phyloP scores from a whole-genome alignment of 2,888 invertebrate species.

The Hedychridium roseum region DNA sequence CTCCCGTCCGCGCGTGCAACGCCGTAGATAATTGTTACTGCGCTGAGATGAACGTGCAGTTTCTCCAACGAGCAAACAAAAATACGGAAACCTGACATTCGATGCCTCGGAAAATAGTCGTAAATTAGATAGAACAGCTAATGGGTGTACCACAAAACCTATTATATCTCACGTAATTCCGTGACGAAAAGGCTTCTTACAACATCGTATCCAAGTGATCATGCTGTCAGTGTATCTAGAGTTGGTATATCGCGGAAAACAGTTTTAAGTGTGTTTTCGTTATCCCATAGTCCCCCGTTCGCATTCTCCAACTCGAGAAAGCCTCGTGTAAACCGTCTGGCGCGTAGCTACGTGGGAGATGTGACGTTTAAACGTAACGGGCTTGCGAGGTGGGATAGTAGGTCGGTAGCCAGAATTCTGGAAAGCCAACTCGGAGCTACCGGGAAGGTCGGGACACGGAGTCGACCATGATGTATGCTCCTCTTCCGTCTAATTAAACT shows the following conservation, averaged over 20 bases:
- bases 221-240: too few relatives aligned
- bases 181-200: too few relatives aligned
- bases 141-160: too few relatives aligned
- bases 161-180: too few relatives aligned
- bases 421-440: conserved; percentile 29
- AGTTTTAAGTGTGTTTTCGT: too few relatives aligned
- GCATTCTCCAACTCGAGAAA: not conserved
- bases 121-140: too few relatives aligned
- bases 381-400: conserved; percentile 26
- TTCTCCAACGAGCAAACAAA: conserved; percentile 1
- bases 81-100: not conserved
- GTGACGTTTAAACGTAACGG: conserved; percentile 19
- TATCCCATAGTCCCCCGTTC: not conserved
- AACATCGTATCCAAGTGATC: not conserved
- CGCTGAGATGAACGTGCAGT: conserved; percentile 21
- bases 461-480: conserved; percentile 50
- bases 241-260: too few relatives aligned
- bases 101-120: not conserved
- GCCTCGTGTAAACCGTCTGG: conserved; percentile 23
- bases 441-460: conserved; percentile 41
- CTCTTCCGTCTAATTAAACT: conserved; percentile 58
- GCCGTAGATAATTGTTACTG: conserved; percentile 35
- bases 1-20: conserved; percentile 9
- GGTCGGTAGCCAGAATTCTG: conserved; percentile 41
- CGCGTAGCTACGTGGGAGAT: conserved; percentile 6